These are phyloP conservation scores for Macrosoma leucophasiata DNA, from an alignment of 2,888 invertebrate genomes.

Conservation along the genomic window DNA sequence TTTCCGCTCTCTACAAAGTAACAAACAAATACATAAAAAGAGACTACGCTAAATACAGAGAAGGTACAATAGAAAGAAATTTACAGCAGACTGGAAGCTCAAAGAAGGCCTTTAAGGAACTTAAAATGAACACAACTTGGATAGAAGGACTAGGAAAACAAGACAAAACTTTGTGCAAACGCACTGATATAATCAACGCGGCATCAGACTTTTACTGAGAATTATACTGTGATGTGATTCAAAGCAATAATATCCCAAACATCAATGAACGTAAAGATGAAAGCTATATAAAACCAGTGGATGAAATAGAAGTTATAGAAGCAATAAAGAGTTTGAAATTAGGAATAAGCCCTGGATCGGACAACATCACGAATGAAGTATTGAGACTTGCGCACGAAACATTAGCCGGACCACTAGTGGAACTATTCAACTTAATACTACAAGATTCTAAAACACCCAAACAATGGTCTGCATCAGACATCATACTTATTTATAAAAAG, in stretches of 20 bases:
- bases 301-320: not conserved
- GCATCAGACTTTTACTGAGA: slow-evolving; percentile 5
- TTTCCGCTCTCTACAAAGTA: slow-evolving; percentile 4
- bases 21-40: slow-evolving; percentile 2
- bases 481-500: slow-evolving; percentile 16
- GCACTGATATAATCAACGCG: slow-evolving; percentile 1
- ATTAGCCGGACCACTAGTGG: not conserved
- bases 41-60: not conserved
- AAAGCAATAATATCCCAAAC: not conserved
- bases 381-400: not conserved
- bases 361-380: not conserved
- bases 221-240: not conserved
- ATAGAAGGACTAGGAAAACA: slow-evolving; percentile 10
- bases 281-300: not conserved
- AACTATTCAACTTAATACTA: slow-evolving; percentile 6
- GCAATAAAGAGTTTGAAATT: not conserved
- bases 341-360: not conserved
- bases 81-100: not conserved
- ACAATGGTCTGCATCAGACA: slow-evolving; percentile 6
- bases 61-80: not conserved
- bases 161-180: slow-evolving; percentile 3
- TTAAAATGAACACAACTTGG: slow-evolving; percentile 11
- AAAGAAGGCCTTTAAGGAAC: slow-evolving; percentile 3
- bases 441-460: slow-evolving; percentile 3
- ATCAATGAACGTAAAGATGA: not conserved